Evolutionary conservation across 1,140 invertebrate genomes (phyloP), one percentile per base, ranked within the genome.

Genomic region (Dermatophagoides farinae): DNA sequence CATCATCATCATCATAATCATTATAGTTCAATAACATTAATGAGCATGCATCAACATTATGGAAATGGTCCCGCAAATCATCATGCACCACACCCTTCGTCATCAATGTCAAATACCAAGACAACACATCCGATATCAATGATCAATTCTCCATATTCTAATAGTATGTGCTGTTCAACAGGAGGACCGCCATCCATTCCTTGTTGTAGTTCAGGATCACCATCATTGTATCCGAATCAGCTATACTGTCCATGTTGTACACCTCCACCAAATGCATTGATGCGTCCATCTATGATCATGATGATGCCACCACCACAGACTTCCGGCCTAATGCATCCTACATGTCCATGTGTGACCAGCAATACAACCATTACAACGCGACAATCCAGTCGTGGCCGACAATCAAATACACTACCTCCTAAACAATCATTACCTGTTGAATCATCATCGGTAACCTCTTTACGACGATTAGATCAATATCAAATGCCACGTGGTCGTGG

Each of bases 261-360:
- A 2, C 53, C 53, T 2, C 14, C 12, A 12, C 11, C 25, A 52
- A 14, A 12, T 39, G 11, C 5, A 2, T 18, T 38, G 31, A 38
- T 55, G 53, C 53, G 53, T 20, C n/a, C 53, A 6, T 55, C 53
- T 16, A 39, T 55, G 23, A 47, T 47, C 18, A 55, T 55, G 53
- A 44, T 55, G 38, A 55, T 55, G 53, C 53, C 53, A 23, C 53
- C 53, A 20, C 53, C 53, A 44, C 53, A 55, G 38, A 55, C 53
- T 14, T 55, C 53, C 11, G 53, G 53, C 11, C 23, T 55, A 25
- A 55, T 50, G 23, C 43, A 47, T 37, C 41, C 58, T 44, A 23
- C 12, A 1, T 57, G 20, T 23, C 40, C 37, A 44, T 57, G 37
- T n/a, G 31, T 31, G 31, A 31, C 2, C 31, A 31, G 8, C 51